A percentile compares a stretch with the other conserved stretches of the same genome.
These are phyloP conservation scores for Delichon dasypus DNA, from an alignment of 2,797 vertebrate species.

Conservation along the genomic window DNA sequence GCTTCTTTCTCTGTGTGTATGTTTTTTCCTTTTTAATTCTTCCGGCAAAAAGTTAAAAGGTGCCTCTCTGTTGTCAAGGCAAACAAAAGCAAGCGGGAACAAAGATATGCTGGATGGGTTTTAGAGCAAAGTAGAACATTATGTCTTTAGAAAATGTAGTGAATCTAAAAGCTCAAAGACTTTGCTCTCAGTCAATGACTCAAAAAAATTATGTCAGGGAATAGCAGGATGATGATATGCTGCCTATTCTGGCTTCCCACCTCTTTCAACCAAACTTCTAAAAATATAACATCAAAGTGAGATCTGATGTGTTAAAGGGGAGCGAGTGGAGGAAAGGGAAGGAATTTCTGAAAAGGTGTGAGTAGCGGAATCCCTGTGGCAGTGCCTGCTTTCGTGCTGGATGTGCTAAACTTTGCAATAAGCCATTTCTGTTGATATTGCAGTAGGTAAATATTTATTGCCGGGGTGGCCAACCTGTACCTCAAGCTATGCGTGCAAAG, in stretches of 20 bases:
- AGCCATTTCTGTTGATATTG: not conserved
- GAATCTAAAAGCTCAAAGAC: not conserved
- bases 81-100: not conserved
- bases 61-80: not conserved
- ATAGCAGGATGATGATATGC: not conserved
- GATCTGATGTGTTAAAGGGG: not conserved
- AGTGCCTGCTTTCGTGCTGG: not conserved
- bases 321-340: not conserved
- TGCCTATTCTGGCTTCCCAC: not conserved
- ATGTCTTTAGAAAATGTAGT: not conserved
- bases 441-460: not conserved
- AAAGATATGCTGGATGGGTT: not conserved
- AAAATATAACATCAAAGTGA: not conserved
- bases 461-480: not conserved
- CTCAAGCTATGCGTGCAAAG: not conserved
- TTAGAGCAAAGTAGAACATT: not conserved
- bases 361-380: not conserved
- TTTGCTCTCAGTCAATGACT: not conserved
- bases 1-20: not conserved
- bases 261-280: not conserved
- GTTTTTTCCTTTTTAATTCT: not conserved
- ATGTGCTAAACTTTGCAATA: not conserved
- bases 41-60: not conserved
- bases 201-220: not conserved
- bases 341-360: not conserved